phyloP scores from a whole-genome alignment of 37 sponge, comb jelly and placozoan genomes.

The Aplysina aerophoba region DNA sequence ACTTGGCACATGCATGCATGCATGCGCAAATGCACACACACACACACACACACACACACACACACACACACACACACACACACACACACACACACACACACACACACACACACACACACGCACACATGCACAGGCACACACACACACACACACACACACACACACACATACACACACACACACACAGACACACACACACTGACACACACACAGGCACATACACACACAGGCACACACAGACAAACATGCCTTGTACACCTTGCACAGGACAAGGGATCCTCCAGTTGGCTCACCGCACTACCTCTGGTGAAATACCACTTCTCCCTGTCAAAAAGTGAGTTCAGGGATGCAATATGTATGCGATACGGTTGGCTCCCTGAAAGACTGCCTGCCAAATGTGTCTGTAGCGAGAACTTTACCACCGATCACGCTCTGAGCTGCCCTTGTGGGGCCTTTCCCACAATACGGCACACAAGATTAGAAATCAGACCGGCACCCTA shows the following conservation, averaged over 20 bases:
- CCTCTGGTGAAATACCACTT: conserved; percentile 11
- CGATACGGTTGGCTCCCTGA: conserved; percentile 29
- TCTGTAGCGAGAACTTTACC: conserved; percentile 8
- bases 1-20: too few relatives aligned
- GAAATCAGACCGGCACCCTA: too few relatives aligned
- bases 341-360: background rate
- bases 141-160: conserved; percentile 11
- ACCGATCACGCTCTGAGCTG: background rate
- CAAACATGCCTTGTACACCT: conserved; percentile 41
- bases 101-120: too few relatives aligned
- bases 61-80: too few relatives aligned
- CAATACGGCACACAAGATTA: too few relatives aligned
- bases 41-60: too few relatives aligned
- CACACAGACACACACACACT: conserved; percentile 22
- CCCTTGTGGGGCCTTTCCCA: too few relatives aligned
- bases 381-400: conserved; percentile 17
- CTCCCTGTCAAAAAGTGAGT: conserved; percentile 8
- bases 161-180: conserved; percentile 21
- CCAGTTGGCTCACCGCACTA: conserved; percentile 14
- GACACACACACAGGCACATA: conserved; percentile 19
- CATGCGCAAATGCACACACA: too few relatives aligned
- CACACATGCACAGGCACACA: too few relatives aligned
- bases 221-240: conserved; percentile 1
- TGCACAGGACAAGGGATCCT: conserved; percentile 10
- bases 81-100: too few relatives aligned